Percentiles rank a stretch among this genome's conserved stretches.
Conservation (phyloP, 2,888 invertebrate genomes). For the Apomyelois bistriatella region DNA sequence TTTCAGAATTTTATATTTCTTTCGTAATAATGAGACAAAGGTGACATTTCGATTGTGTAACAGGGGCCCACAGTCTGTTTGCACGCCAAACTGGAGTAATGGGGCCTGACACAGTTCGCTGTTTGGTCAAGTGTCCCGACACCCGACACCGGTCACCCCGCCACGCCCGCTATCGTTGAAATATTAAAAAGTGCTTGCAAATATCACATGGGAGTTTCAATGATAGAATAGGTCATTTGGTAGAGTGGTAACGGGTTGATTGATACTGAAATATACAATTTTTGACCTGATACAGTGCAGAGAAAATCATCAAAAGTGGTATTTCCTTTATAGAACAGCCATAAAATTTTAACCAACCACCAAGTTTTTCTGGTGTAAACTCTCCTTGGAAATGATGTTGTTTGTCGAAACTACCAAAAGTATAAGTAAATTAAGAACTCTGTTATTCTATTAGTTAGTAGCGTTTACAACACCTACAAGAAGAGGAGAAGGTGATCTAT, state of each 20-base stretch:
- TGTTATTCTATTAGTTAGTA: no score
- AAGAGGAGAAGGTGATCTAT: no score
- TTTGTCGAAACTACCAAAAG: no score
- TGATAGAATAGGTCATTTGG: neutral
- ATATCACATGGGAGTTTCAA: conserved; percentile 22
- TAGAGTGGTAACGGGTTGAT: neutral
- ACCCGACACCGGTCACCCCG: conserved; percentile 10
- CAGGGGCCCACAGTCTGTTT: conserved; percentile 25
- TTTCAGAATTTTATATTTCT: no score
- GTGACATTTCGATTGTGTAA: neutral
- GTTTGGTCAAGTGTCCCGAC: conserved; percentile 43
- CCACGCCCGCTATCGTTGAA: conserved; percentile 11
- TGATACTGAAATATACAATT: no score
- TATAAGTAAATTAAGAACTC: no score
- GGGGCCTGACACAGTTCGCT: conserved; percentile 18
- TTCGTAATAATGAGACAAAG: neutral
- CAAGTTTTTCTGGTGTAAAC: no score
- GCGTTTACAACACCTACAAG: no score
- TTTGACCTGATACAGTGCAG: neutral
- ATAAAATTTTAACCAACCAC: no score
- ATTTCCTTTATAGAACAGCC: no score
- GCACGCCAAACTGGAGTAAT: conserved; percentile 34
- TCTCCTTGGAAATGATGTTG: no score
- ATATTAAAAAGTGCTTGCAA: conserved; percentile 34
- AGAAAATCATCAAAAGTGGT: no score